Conservation (phyloP, 2,113 vertebrate species). For the Cyanoderma ruficeps region DNA sequence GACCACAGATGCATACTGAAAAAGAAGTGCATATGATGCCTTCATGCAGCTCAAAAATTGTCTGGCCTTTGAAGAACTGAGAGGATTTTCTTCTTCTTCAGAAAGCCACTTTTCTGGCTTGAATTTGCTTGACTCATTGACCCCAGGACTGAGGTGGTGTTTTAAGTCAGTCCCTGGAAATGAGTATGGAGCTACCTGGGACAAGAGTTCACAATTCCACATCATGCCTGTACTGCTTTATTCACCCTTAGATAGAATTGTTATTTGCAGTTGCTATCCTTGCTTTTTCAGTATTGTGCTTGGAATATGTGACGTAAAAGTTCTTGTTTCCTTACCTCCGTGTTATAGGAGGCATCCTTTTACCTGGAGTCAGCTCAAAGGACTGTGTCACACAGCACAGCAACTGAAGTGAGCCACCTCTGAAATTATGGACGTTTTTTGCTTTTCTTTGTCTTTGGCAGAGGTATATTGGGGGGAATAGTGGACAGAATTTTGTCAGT, state of each 20-base stretch:
- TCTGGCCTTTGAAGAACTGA: not conserved
- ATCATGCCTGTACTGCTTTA: not conserved
- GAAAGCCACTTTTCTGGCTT: not conserved
- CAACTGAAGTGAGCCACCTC: not conserved
- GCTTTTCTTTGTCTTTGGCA: not conserved
- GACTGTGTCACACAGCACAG: fast-evolving
- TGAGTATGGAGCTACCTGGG: not conserved
- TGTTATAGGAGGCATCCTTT: not conserved
- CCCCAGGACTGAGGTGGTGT: not conserved
- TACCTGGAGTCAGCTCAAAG: not conserved
- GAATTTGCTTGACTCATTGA: not conserved
- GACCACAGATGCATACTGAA: not conserved
- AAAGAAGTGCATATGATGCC: not conserved
- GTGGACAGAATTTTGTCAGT: not conserved
- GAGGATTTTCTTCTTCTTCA: not conserved
- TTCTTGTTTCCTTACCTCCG: not conserved
- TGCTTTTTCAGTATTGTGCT: not conserved
- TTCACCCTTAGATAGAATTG: not conserved
- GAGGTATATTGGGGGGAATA: not conserved
- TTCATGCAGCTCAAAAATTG: not conserved
- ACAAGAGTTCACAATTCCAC: not conserved
- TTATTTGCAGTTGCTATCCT: not conserved
- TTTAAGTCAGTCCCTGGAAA: not conserved
- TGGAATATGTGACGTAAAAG: not conserved
- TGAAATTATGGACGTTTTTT: not conserved